A percentile compares a stretch with the other conserved stretches of the same genome.
Conservation (phyloP, 2,888 invertebrate species). For the Bruchidius siliquastri region DNA sequence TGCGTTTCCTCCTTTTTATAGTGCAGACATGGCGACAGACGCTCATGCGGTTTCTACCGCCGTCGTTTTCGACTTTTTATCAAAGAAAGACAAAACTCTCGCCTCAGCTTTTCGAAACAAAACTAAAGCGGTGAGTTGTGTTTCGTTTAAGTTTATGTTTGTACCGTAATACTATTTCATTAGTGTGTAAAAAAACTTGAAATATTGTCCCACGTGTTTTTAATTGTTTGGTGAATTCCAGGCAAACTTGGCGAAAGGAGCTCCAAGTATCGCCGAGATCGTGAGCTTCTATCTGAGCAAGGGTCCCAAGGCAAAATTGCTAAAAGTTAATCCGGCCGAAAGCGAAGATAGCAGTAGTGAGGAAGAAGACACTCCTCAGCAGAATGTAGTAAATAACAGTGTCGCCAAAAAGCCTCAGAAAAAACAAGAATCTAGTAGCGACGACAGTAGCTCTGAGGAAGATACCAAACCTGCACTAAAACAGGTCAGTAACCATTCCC, state of each 20-base stretch:
- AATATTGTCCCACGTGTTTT: conserved; percentile 11
- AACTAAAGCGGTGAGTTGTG: conserved; percentile 60
- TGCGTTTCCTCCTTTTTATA: neutral
- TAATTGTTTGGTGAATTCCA: conserved; percentile 36
- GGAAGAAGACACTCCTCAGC: conserved; percentile 13
- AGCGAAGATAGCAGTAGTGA: conserved; percentile 28
- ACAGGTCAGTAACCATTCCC: neutral
- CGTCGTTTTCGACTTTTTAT: conserved; percentile 62
- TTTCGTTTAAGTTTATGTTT: conserved; percentile 45
- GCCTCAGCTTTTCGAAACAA: conserved; percentile 67
- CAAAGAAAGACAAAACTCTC: conserved; percentile 59
- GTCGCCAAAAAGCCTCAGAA: conserved; percentile 9
- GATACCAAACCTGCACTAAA: conserved; percentile 14
- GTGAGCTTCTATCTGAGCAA: conserved; percentile 54
- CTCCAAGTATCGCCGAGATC: conserved; percentile 61
- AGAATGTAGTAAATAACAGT: conserved; percentile 16
- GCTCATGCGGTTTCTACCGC: conserved; percentile 49
- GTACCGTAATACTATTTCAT: neutral
- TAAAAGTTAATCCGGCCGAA: conserved; percentile 20
- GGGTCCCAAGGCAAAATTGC: conserved; percentile 46
- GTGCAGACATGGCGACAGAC: conserved; percentile 42
- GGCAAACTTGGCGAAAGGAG: conserved; percentile 60
- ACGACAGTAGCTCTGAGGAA: conserved; percentile 35
- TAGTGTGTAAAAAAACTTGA: neutral
- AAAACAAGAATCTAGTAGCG: conserved; percentile 28